phyloP scores from a whole-genome alignment of 1,140 invertebrate genomes.

The Cryptotermes secundus region DNA sequence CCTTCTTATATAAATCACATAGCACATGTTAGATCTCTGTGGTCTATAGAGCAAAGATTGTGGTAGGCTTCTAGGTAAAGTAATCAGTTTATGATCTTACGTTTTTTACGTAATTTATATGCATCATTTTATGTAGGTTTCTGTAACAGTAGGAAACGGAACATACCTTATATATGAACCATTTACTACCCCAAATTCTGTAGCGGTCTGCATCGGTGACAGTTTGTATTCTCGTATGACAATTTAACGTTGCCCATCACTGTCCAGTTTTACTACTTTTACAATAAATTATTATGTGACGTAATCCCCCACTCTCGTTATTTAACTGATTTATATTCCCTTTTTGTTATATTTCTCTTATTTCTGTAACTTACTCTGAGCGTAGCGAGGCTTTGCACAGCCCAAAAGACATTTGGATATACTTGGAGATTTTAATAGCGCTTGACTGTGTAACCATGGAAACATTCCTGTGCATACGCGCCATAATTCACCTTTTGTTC shows the following conservation, averaged over 20 bases:
- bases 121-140: no score
- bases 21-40: no score
- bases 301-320: background rate
- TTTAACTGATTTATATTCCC: background rate
- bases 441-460: background rate
- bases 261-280: background rate
- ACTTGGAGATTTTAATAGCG: conserved; percentile 10
- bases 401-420: background rate
- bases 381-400: background rate
- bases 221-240: background rate
- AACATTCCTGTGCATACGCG: conserved; percentile 33
- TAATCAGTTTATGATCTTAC: no score
- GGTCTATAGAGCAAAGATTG: no score
- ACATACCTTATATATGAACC: no score
- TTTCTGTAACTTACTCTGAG: background rate
- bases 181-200: no score
- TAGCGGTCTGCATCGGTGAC: no score
- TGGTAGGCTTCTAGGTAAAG: no score
- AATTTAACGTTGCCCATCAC: background rate
- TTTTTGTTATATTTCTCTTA: background rate
- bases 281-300: background rate
- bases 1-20: no score
- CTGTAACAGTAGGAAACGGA: no score
- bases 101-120: no score
- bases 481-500: conserved; percentile 37